Base-by-base conservation (phyloP, 2,888 invertebrate genomes). In the Mythimna ferrago region DNA sequence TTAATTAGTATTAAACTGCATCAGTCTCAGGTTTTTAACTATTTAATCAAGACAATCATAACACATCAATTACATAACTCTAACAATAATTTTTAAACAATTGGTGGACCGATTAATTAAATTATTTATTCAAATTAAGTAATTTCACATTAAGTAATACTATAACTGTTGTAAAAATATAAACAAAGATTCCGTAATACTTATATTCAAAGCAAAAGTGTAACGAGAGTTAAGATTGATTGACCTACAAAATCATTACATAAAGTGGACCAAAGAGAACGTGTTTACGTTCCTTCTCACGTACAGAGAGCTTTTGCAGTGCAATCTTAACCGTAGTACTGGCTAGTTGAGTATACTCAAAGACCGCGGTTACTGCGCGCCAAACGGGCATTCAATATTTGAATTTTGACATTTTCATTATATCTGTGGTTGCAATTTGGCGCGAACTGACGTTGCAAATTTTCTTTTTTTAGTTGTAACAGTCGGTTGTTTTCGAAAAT, bases 231-330 rank as follows among this genome's bases (percentile, higher is more conserved):
- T 35, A 78, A 69, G 66, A 72, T 72, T 75, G 73, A 85, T 82
- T 85, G 85, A 85, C 85, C 85, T 74, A 85, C 85, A 82, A 85
- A 84, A 82, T 70, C 58, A 82, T 85, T 85, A 82, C 85, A 85
- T 85, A 84, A 85, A 80, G 66, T 73, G 56, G 62, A 66, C 73
- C 80, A 70, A 70, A 85, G 85, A 82, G 85, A 85, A 83, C 76
- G 85, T 80, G 73, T 63, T 64, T 79, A 71, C 84, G 85, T 85
- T 85, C 82, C 76, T 73, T 80, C 84, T 76, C 80, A 80, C 83
- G 84, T 80, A 80, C 78, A 68, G 71, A 71, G 73, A 84, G 78
- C 84, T 85, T 83, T 85, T 82, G 84, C 85, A 85, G 85, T 85
- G 76, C 76, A 74, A 85, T 85, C 80, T 84, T 68, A 80, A 79